These are phyloP conservation scores for Enteromius viviparus DNA, from an alignment of 2,797 vertebrate genomes.

Conservation along the genomic window DNA sequence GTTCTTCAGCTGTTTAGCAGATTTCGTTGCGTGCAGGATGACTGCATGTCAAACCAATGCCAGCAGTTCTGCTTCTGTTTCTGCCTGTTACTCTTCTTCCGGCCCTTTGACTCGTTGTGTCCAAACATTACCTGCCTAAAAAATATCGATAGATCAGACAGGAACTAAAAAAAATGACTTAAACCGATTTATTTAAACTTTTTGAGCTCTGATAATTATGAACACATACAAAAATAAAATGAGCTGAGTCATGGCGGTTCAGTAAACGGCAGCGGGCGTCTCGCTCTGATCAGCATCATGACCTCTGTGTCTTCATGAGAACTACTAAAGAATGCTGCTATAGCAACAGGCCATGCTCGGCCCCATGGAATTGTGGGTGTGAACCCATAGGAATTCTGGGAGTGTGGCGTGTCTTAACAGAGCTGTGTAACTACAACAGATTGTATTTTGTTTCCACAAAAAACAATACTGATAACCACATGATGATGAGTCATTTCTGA, in stretches of 20 bases:
- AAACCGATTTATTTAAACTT: no score
- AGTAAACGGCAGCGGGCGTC: background rate
- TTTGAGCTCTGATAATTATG: background rate
- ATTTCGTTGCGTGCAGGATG: background rate
- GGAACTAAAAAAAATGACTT: no score
- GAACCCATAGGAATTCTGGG: background rate
- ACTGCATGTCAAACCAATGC: conserved; percentile 9
- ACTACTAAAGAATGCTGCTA: background rate
- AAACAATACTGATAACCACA: no score
- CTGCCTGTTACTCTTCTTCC: background rate
- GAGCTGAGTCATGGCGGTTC: background rate
- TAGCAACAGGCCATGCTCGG: background rate
- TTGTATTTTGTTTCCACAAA: no score
- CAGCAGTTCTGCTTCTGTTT: background rate
- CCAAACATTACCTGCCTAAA: background rate
- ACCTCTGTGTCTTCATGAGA: background rate
- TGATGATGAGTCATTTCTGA: no score
- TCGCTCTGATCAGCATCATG: background rate
- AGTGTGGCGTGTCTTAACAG: background rate
- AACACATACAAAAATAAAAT: background rate
- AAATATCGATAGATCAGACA: background rate
- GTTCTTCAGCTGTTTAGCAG: background rate
- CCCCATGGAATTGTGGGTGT: conserved; percentile 19
- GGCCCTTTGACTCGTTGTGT: background rate
- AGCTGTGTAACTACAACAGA: no score